These are phyloP conservation scores for Falco punctatus DNA, from an alignment of 2,113 vertebrate species.

Conservation along the genomic window DNA sequence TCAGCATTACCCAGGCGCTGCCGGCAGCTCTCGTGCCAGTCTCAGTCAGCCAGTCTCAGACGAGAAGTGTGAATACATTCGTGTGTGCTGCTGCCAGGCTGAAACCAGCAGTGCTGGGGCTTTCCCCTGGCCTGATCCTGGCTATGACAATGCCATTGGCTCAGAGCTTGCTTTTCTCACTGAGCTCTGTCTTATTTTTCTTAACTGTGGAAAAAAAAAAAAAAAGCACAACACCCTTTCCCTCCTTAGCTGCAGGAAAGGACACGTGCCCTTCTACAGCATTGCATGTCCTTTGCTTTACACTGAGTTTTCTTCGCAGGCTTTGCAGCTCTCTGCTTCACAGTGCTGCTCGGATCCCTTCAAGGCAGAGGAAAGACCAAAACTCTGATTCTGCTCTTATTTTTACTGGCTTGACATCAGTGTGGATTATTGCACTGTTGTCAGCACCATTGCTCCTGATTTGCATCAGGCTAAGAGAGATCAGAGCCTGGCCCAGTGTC, in stretches of 20 bases:
- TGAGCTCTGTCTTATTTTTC: background rate
- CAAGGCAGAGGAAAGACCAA: constrained; percentile 28
- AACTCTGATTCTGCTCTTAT: constrained; percentile 40
- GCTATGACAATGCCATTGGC: background rate
- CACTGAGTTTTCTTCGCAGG: background rate
- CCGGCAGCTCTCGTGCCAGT: background rate
- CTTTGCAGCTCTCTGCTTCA: background rate
- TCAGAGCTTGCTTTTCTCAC: background rate
- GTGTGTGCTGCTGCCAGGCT: background rate
- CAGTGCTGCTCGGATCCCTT: background rate
- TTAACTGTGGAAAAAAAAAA: background rate
- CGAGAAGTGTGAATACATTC: fast-evolving
- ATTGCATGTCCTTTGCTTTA: background rate
- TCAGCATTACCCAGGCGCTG: background rate
- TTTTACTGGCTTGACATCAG: constrained; percentile 67
- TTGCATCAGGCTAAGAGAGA: constrained; percentile 59
- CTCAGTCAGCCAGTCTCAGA: background rate
- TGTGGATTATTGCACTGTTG: constrained; percentile 53
- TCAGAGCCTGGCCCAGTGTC: constrained; percentile 51
- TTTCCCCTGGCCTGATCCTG: background rate
- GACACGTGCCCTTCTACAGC: background rate
- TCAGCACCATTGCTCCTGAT: constrained; percentile 65
- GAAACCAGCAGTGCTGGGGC: background rate
- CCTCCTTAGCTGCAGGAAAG: background rate
- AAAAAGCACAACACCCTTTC: background rate